A percentile compares a stretch with the other conserved stretches of the same genome.
Evolutionary conservation across 2,797 vertebrate species (phyloP).

Genomic region (Tachyglossus aculeatus): DNA sequence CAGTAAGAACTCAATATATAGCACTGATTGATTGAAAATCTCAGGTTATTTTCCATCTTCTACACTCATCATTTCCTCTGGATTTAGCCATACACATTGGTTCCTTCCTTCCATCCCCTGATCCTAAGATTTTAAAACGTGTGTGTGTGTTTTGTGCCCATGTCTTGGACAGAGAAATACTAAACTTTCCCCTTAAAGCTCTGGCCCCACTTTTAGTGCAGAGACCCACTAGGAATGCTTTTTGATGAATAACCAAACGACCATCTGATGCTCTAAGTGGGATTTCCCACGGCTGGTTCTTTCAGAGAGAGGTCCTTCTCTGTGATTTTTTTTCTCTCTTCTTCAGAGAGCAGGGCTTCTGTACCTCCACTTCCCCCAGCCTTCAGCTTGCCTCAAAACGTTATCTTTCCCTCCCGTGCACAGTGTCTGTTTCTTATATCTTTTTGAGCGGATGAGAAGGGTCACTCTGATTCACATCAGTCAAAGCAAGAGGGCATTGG

Average conservation of each 20-base stretch:
- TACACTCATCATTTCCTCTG: too few species aligned
- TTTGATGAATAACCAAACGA: neutral
- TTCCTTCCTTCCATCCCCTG: too few species aligned
- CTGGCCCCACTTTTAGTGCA: too few species aligned
- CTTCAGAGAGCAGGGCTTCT: neutral
- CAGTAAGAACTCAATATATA: too few species aligned
- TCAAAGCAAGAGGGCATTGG: slow-evolving; percentile 19
- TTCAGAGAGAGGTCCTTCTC: neutral
- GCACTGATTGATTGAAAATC: too few species aligned
- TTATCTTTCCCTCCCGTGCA: neutral
- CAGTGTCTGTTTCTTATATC: slow-evolving; percentile 19
- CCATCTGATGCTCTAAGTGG: neutral
- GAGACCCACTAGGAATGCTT: neutral
- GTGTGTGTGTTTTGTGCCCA: too few species aligned
- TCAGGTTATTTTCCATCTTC: too few species aligned
- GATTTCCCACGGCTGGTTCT: neutral
- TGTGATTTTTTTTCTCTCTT: too few species aligned
- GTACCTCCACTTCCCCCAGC: neutral
- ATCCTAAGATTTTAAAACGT: too few species aligned
- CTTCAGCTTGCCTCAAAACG: neutral
- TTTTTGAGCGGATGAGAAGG: slow-evolving; percentile 17
- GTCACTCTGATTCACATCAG: slow-evolving; percentile 11
- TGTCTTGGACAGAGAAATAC: too few species aligned
- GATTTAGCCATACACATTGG: too few species aligned
- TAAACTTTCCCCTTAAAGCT: too few species aligned